Evolutionary conservation across 2,888 invertebrate species (phyloP), one percentile per base, ranked within the genome.

Genomic region (Papilio demoleus): DNA sequence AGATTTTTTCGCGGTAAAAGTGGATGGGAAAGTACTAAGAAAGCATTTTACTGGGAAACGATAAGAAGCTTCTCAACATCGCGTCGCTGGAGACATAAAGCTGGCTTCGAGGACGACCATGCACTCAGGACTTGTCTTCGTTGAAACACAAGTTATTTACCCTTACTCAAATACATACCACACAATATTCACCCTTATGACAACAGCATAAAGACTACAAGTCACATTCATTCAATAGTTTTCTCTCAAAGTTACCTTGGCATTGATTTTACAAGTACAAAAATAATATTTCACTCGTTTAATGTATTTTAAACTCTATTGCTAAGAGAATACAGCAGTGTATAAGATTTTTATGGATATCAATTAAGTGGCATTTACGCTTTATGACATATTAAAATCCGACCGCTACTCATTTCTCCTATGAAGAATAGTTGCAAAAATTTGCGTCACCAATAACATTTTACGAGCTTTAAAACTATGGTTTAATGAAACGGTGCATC

Each of bases 21-120:
- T 73, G 73, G 72, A 78, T 73, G 71, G 71, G 75, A 75, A 80
- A 77, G 77, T 80, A 82, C 84, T 76, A 80, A 79, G 81, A 87
- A 88, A 85, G 80, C 85, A 87, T 88, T 89, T 89, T 88, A 88
- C 86, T 77, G 80, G 79, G 85, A 85, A 85, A 78, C 85, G 81
- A 79, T 89, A 90, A 90, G 88, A 77, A 85, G 88, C 87, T 86
- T 84, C 81, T 79, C 80, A 79, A 79, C 83, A 83, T 85, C 85
- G 73, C 70, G 79, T 81, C 79, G 79, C 64, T 75, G 76, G 80
- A 80, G 85, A 87, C 86, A 85, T 88, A 87, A 89, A 89, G 87
- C 88, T 84, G 79, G 81, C 83, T 74, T 71, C 76, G 81, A 82
- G 81, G 86, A 85, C 85, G 84, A 82, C 82, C 77, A 80, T 83